A percentile compares a stretch with the other conserved stretches of the same genome.
Conservation (phyloP, 2,888 invertebrate species). For the Meloe dianella region DNA sequence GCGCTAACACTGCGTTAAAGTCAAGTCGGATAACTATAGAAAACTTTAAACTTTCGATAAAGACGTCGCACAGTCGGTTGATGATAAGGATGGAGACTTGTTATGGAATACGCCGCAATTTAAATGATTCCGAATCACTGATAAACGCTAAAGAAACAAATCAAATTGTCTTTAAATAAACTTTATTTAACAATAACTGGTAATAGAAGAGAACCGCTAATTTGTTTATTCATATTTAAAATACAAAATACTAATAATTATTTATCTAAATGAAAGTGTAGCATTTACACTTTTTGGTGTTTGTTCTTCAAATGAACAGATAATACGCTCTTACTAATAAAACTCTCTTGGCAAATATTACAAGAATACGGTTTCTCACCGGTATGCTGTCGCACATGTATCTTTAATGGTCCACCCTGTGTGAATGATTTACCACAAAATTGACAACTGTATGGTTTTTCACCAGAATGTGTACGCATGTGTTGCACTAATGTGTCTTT, state of each 20-base stretch:
- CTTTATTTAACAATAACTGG: not conserved
- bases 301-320: slow-evolving; percentile 44
- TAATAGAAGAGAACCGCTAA: not conserved
- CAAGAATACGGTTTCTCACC: slow-evolving; percentile 51
- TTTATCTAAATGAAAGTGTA: not conserved
- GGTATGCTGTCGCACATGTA: slow-evolving; percentile 55
- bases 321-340: slow-evolving; percentile 49
- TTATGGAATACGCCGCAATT: no score
- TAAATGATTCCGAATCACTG: not conserved
- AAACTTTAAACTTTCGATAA: no score
- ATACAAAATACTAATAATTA: not conserved
- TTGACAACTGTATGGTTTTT: slow-evolving; percentile 48
- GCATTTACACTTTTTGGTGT: slow-evolving; percentile 36
- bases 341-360: slow-evolving; percentile 45
- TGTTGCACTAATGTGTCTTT: slow-evolving; percentile 50
- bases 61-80: no score
- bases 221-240: not conserved
- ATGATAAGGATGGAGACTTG: no score
- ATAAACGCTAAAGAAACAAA: not conserved
- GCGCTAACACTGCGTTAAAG: no score
- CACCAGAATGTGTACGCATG: slow-evolving; percentile 47
- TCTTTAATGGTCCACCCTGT: slow-evolving; percentile 45
- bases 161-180: not conserved
- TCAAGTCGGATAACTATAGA: no score
- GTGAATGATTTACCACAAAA: slow-evolving; percentile 63